These are phyloP conservation scores for Archocentrus centrarchus DNA, from an alignment of 2,113 vertebrate genomes.

Conservation along the genomic window DNA sequence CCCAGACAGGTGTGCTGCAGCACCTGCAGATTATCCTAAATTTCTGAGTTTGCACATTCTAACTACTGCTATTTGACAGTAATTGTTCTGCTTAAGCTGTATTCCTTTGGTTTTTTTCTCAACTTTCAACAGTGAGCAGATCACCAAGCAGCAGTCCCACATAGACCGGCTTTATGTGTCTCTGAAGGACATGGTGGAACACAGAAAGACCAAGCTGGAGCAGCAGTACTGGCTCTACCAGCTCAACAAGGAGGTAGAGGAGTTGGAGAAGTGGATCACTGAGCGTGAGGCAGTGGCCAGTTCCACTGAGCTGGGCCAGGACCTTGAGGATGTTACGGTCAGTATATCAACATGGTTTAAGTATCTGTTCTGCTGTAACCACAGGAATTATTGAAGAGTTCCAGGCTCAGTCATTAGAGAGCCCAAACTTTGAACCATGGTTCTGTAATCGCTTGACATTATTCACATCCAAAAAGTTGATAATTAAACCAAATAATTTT, in stretches of 20 bases:
- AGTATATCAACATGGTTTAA: conserved; percentile 14
- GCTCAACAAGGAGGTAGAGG: conserved; percentile 91
- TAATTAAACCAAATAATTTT: neutral
- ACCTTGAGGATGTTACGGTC: conserved; percentile 95
- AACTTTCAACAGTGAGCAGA: conserved; percentile 79
- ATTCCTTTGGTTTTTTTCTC: neutral
- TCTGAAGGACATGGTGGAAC: conserved; percentile 92
- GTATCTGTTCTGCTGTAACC: neutral
- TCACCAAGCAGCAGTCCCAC: conserved; percentile 91
- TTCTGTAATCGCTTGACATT: neutral
- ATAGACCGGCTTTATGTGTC: conserved; percentile 91
- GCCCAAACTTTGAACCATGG: neutral
- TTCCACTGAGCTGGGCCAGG: conserved; percentile 92
- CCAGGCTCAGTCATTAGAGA: neutral
- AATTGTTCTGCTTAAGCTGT: neutral
- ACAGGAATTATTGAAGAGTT: neutral
- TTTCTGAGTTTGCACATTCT: neutral
- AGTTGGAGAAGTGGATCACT: conserved; percentile 95
- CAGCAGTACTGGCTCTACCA: conserved; percentile 93
- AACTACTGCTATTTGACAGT: neutral
- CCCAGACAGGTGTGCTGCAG: conserved; percentile 86
- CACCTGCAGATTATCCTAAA: neutral
- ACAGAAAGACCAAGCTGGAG: conserved; percentile 88
- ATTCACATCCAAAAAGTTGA: neutral
- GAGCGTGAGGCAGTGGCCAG: conserved; percentile 91